A percentile compares a stretch with the other conserved stretches of the same genome.
Evolutionary conservation across 1,140 invertebrate genomes (phyloP).

Genomic region (Tribolium castaneum): DNA sequence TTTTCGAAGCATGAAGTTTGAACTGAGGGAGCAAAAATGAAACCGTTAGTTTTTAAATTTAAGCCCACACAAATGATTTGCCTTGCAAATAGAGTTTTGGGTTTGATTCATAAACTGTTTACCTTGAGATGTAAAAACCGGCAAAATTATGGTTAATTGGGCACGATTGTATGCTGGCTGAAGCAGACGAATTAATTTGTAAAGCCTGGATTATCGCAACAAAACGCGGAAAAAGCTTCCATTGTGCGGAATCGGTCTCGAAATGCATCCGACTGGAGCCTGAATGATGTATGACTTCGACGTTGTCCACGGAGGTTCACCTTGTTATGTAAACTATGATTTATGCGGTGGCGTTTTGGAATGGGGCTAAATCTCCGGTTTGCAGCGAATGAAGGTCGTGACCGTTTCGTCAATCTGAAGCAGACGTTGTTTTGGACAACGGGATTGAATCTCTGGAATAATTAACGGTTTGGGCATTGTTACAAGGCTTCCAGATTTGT

Average conservation of each 20-base stretch:
- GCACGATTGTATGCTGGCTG: too few relatives aligned
- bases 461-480: slow-evolving; percentile 11
- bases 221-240: background rate
- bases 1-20: background rate
- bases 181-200: background rate
- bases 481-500: background rate
- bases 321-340: slow-evolving; percentile 40
- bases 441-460: background rate
- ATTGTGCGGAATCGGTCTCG: slow-evolving; percentile 10
- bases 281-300: slow-evolving; percentile 29
- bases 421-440: background rate
- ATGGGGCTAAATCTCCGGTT: slow-evolving; percentile 31
- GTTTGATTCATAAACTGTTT: too few relatives aligned
- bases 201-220: background rate
- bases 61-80: too few relatives aligned
- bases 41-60: too few relatives aligned
- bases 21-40: background rate
- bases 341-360: slow-evolving; percentile 19
- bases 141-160: too few relatives aligned
- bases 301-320: slow-evolving; percentile 38
- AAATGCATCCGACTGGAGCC: slow-evolving; percentile 15
- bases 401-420: background rate
- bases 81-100: too few relatives aligned
- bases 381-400: slow-evolving; percentile 19
- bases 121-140: too few relatives aligned